Evolutionary conservation across 2,797 vertebrate species (phyloP), one percentile per base, ranked within the genome.

Genomic region (Phoebastria nigripes): DNA sequence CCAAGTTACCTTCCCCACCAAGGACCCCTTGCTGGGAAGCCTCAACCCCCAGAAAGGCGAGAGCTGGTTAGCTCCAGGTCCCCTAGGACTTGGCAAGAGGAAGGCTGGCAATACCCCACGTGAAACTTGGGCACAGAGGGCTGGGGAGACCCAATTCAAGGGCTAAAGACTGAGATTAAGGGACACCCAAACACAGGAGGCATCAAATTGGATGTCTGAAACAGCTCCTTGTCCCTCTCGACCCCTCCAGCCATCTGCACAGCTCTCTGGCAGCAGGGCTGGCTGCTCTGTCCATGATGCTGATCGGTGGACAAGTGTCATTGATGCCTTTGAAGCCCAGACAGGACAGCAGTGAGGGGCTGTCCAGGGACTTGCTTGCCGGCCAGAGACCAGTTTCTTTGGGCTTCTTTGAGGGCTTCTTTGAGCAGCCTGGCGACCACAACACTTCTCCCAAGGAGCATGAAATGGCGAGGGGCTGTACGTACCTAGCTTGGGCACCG

Each of bases 401-500:
- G 78, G 8, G 37, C n/a, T 81, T n/a, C 81, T 55, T 46, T 15
- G 52, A 66, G 79, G 7, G 37, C 35, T 81, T 37, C 77, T 52
- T 56, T 15, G 52, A 66, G 71, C 72, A 58, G 28, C 26, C 66
- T 26, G 46, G 31, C 29, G 54, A 62, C 31, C 59, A 87, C 15
- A 18, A 47, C 13, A 19, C 42, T 54, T 42, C 56, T 28, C 42
- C 21, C 46, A 79, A 17, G 6, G 71, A 58, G 54, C 54, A 51
- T 2, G 5, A 8, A n/a, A 28, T 0, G 0, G 2, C 0, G 0
- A 51, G 18, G 12, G 61, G 24, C 70, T 71, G 69, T 65, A 97
- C 97, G 0, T 98, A 99, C 99, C 99, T 73, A 99, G 97, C 94
- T 99, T 99, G 93, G 99, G 99, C 78, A 99, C 99, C 1, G 99